These are phyloP conservation scores for Hyppa rectilinea DNA, from an alignment of 2,888 invertebrate genomes.

Conservation along the genomic window DNA sequence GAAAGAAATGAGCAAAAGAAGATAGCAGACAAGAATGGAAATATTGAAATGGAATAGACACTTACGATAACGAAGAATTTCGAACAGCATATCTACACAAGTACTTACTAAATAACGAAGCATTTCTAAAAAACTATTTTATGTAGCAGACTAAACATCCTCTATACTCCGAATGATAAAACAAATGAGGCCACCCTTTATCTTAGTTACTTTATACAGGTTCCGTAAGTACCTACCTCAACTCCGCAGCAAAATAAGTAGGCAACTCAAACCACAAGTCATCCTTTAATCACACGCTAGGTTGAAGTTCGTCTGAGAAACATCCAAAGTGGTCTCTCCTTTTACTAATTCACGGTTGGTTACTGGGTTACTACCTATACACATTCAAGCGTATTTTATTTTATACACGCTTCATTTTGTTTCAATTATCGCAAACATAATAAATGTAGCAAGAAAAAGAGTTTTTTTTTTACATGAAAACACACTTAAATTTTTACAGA, in stretches of 20 bases:
- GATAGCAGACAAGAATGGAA: neutral
- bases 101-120: neutral
- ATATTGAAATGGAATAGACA: conserved; percentile 11
- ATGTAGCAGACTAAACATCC: neutral
- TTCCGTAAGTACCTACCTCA: conserved; percentile 40
- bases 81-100: neutral
- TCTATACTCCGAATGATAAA: conserved; percentile 31
- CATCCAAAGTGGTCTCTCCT: conserved; percentile 45
- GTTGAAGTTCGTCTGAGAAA: conserved; percentile 58
- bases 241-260: conserved; percentile 54
- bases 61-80: neutral
- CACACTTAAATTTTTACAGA: neutral
- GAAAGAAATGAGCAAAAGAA: conserved; percentile 12
- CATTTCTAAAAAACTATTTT: neutral
- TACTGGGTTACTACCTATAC: conserved; percentile 23
- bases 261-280: conserved; percentile 57
- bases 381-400: conserved; percentile 41
- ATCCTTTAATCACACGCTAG: conserved; percentile 60
- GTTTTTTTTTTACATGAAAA: neutral
- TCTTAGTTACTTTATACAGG: conserved; percentile 39
- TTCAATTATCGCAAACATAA: conserved; percentile 35
- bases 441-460: conserved; percentile 15
- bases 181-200: conserved; percentile 35
- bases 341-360: conserved; percentile 53
- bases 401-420: conserved; percentile 35